These are phyloP conservation scores for Mirza zaza DNA, from an alignment of 2,113 vertebrate genomes.

Conservation along the genomic window DNA sequence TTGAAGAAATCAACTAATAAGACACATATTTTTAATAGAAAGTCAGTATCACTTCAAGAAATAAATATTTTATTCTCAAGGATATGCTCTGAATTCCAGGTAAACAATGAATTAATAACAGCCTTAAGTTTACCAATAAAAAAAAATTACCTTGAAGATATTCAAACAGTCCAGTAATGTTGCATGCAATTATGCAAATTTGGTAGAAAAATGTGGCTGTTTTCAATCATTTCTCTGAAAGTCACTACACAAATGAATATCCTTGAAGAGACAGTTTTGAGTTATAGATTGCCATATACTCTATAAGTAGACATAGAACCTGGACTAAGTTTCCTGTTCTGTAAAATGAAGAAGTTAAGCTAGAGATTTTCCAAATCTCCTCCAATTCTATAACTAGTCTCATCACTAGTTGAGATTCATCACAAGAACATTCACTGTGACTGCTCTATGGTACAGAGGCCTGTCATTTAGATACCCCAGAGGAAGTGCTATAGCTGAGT, in stretches of 20 bases:
- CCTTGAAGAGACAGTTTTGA: not conserved
- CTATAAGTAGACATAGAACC: not conserved
- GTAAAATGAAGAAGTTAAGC: not conserved
- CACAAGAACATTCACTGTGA: not conserved
- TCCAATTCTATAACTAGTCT: not conserved
- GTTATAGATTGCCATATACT: not conserved
- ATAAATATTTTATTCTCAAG: conserved; percentile 58
- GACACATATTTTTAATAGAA: not conserved
- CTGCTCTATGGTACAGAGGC: too few relatives aligned
- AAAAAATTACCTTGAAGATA: conserved; percentile 56
- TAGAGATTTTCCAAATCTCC: not conserved
- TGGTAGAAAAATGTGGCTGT: conserved; percentile 39
- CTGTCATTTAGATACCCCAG: not conserved
- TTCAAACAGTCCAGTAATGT: conserved; percentile 59
- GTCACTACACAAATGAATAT: not conserved
- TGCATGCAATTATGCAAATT: conserved; percentile 61
- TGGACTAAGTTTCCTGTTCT: not conserved
- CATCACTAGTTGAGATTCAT: not conserved
- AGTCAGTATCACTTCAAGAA: conserved; percentile 23
- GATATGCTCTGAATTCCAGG: conserved; percentile 28
- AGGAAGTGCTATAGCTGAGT: rapidly evolving
- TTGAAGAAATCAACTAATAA: conserved; percentile 59
- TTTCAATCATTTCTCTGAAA: conserved; percentile 60
- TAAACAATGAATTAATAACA: conserved; percentile 66
- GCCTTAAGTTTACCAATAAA: conserved; percentile 56